Conservation (phyloP, 2,797 vertebrate genomes). For the Melanotaenia maccullochi region DNA sequence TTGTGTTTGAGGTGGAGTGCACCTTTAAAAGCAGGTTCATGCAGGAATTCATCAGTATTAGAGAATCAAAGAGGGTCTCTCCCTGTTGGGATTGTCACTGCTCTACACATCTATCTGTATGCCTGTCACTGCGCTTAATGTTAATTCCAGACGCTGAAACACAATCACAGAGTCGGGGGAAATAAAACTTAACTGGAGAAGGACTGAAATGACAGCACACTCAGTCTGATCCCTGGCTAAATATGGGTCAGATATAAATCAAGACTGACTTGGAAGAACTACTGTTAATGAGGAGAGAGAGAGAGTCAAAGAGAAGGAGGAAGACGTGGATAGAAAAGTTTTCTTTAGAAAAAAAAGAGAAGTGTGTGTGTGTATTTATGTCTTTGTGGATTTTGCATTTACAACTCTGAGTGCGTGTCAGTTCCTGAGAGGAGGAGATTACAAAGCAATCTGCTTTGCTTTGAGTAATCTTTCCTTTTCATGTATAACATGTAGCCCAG, state of each 20-base stretch:
- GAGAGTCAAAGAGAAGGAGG: conserved; percentile 6
- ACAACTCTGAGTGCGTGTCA: conserved; percentile 23
- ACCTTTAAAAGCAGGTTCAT: conserved; percentile 24
- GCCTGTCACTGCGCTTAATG: conserved; percentile 55
- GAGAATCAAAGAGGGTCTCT: conserved; percentile 28
- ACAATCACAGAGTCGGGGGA: conserved; percentile 63
- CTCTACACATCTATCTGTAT: conserved; percentile 50
- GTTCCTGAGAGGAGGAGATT: conserved; percentile 36
- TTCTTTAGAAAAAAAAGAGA: conserved; percentile 13
- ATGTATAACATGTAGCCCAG: conserved; percentile 23
- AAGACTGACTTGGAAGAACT: conserved; percentile 54
- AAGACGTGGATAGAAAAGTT: conserved; percentile 32
- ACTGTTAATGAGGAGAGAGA: conserved; percentile 62
- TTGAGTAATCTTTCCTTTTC: conserved; percentile 53
- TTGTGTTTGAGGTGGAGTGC: conserved; percentile 21
- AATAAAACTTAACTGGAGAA: conserved; percentile 70
- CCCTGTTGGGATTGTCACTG: conserved; percentile 16
- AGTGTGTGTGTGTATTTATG: conserved; percentile 27
- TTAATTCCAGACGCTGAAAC: conserved; percentile 71
- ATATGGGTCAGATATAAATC: conserved; percentile 76
- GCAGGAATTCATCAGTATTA: conserved; percentile 4
- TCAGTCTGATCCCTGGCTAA: conserved; percentile 73
- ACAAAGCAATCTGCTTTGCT: conserved; percentile 51
- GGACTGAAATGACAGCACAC: conserved; percentile 70
- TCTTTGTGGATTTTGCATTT: conserved; percentile 23